These are phyloP conservation scores for Erpobdella octoculata DNA, from an alignment of 2,888 invertebrate species.

Conservation along the genomic window DNA sequence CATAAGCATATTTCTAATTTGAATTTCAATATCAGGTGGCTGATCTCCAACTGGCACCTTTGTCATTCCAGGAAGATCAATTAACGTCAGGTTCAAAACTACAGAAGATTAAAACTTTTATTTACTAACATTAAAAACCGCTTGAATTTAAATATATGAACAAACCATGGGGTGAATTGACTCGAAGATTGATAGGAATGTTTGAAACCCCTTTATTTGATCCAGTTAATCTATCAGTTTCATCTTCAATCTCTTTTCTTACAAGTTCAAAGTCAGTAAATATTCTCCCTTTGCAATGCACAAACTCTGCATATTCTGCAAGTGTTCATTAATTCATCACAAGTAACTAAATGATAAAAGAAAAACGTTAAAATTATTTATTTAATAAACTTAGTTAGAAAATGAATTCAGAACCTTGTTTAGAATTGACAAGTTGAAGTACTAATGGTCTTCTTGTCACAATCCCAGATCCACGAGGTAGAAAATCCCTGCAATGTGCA, in stretches of 20 bases:
- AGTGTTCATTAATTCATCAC: neutral
- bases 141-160: neutral
- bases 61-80: constrained; percentile 90
- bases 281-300: constrained; percentile 95
- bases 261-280: constrained; percentile 88
- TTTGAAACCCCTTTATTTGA: constrained; percentile 97
- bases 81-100: constrained; percentile 59
- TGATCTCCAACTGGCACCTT: constrained; percentile 97
- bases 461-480: constrained; percentile 71
- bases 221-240: constrained; percentile 95
- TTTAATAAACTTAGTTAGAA: neutral
- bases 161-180: constrained; percentile 91
- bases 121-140: neutral
- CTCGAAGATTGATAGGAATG: constrained; percentile 93
- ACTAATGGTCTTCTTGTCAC: constrained; percentile 92
- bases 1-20: constrained; percentile 81
- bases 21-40: constrained; percentile 84
- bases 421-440: constrained; percentile 48
- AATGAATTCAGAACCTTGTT: constrained; percentile 42
- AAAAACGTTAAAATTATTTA: neutral
- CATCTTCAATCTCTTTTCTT: constrained; percentile 88
- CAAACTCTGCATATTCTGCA: constrained; percentile 89
- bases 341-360: neutral
- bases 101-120: constrained; percentile 39
- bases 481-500: constrained; percentile 50